Evolutionary conservation across 2,888 invertebrate genomes (phyloP).

Genomic region (Temnothorax ravouxi): DNA sequence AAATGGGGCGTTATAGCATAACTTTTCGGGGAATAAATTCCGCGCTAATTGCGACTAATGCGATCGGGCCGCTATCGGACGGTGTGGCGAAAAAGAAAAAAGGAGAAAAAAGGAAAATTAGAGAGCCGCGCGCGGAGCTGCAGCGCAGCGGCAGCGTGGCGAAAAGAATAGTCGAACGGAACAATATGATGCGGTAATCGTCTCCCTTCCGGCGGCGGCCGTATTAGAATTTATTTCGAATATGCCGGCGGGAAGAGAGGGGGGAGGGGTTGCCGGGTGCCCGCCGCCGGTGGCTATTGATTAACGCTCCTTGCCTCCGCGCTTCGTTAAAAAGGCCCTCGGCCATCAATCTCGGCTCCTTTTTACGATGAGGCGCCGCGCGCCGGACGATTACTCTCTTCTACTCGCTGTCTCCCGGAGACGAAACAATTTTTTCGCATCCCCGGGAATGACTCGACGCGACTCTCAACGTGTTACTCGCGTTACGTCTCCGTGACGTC

Average conservation of each 20-base stretch:
- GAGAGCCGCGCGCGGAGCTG: not conserved
- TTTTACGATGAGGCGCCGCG: no score
- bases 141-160: not conserved
- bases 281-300: constrained; percentile 23
- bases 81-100: not conserved
- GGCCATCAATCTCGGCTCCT: constrained; percentile 38
- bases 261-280: not conserved
- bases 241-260: not conserved
- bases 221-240: constrained; percentile 53
- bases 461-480: not conserved
- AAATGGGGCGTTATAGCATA: constrained; percentile 12
- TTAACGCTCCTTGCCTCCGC: constrained; percentile 20
- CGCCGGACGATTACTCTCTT: constrained; percentile 13
- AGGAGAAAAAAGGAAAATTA: not conserved
- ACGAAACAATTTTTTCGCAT: constrained; percentile 36
- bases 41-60: constrained; percentile 45
- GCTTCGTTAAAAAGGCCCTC: constrained; percentile 41
- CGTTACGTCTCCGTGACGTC: constrained; percentile 2
- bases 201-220: constrained; percentile 3
- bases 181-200: constrained; percentile 50
- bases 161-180: constrained; percentile 45
- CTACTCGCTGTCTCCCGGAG: not conserved
- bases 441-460: constrained; percentile 20
- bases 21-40: constrained; percentile 42
- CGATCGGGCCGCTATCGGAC: constrained; percentile 13